phyloP scores from a whole-genome alignment of 2,888 invertebrate species.

The Entomobrya proxima region DNA sequence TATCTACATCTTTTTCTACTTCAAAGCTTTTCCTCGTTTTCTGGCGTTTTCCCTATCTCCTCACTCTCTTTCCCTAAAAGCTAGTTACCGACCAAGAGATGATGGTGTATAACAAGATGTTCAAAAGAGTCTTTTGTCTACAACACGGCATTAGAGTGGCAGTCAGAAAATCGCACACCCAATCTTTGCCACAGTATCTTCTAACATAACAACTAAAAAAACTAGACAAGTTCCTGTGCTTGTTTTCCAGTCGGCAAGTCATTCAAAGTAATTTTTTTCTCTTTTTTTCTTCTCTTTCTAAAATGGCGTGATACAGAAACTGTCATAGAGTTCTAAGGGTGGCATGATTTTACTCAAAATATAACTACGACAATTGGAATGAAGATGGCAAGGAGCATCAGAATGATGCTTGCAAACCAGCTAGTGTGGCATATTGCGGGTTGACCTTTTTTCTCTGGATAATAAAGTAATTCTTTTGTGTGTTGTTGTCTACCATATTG shows the following conservation, averaged over 20 bases:
- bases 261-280: constrained; percentile 44
- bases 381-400: constrained; percentile 10
- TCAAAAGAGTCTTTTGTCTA: not conserved
- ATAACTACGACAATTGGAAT: constrained; percentile 36
- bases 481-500: too few species aligned
- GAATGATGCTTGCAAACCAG: not conserved
- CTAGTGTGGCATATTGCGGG: not conserved
- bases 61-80: constrained; percentile 29
- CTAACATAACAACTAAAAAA: constrained; percentile 10
- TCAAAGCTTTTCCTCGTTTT: constrained; percentile 59
- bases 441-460: too few species aligned
- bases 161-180: constrained; percentile 8
- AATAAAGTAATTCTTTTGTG: too few species aligned
- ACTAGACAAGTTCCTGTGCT: not conserved
- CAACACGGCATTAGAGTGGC: not conserved
- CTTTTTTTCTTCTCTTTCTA: constrained; percentile 26
- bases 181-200: not conserved
- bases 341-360: constrained; percentile 25
- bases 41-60: constrained; percentile 17
- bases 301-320: constrained; percentile 28
- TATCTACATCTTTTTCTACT: constrained; percentile 44
- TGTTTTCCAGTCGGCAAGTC: constrained; percentile 20
- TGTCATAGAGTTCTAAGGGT: constrained; percentile 8
- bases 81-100: constrained; percentile 23
- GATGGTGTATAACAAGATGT: constrained; percentile 17